Evolutionary conservation across 2,113 vertebrate species (phyloP).

Genomic region (Ctenomys sociabilis): DNA sequence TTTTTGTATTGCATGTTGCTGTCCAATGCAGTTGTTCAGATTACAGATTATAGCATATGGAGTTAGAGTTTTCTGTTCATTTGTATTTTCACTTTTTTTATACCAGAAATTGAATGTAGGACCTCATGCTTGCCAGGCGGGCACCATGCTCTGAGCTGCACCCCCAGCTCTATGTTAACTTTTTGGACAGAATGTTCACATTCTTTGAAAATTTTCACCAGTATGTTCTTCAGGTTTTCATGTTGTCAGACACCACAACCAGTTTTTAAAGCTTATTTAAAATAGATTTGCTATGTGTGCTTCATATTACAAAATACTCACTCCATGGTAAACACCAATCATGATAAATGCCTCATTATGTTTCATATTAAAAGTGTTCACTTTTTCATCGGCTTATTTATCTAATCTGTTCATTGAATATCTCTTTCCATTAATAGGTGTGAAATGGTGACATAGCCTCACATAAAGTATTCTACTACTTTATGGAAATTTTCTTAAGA

Average conservation of each 20-base stretch:
- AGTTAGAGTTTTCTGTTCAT: neutral
- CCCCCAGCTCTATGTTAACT: neutral
- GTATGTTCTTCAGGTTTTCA: neutral
- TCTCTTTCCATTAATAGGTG: conserved; percentile 10
- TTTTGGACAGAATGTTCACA: neutral
- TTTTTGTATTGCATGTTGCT: too few species aligned
- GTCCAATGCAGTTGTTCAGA: too few species aligned
- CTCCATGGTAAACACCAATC: neutral
- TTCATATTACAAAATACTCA: neutral
- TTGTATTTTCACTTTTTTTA: neutral
- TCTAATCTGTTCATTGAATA: neutral
- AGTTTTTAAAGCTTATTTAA: neutral
- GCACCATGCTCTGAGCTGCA: too few species aligned
- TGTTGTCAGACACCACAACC: neutral
- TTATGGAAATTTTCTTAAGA: neutral
- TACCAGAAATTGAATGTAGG: too few species aligned
- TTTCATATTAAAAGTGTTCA: neutral
- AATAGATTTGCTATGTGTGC: neutral
- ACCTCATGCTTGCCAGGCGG: too few species aligned
- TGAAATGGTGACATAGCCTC: neutral
- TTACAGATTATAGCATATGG: too few species aligned
- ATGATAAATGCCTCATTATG: neutral
- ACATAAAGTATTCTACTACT: conserved; percentile 14
- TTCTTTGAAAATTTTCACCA: neutral
- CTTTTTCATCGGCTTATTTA: neutral